A percentile compares a stretch with the other conserved stretches of the same genome.
phyloP scores from a whole-genome alignment of 1,140 invertebrate species.

The Aphis gossypii region DNA sequence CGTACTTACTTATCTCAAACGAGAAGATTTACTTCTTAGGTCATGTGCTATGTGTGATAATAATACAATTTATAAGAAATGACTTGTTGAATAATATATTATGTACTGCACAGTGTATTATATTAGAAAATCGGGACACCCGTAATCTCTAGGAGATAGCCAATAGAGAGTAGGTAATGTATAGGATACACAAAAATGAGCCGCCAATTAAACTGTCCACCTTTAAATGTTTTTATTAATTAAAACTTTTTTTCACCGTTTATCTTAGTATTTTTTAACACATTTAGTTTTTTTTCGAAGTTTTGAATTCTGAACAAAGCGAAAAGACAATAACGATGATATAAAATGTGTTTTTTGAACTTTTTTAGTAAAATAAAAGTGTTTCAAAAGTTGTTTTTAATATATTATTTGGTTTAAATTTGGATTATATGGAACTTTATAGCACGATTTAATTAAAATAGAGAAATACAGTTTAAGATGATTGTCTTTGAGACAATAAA shows the following conservation, averaged over 20 bases:
- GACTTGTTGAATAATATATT: background rate
- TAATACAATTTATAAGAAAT: background rate
- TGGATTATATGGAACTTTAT: background rate
- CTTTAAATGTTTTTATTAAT: background rate
- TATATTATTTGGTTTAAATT: background rate
- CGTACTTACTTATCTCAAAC: background rate
- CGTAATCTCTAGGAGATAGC: too few relatives aligned
- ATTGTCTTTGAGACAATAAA: background rate
- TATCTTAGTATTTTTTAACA: too few relatives aligned
- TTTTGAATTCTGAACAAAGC: background rate
- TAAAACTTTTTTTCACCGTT: background rate
- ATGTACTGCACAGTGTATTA: background rate
- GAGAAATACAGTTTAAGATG: background rate
- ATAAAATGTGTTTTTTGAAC: background rate
- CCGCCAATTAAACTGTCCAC: background rate
- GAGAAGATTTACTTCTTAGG: background rate
- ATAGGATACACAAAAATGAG: background rate
- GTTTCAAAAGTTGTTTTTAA: background rate
- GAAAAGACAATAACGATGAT: background rate
- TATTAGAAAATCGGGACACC: background rate
- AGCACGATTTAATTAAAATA: background rate
- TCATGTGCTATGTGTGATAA: background rate
- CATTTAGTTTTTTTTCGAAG: background rate
- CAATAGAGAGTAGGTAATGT: too few relatives aligned
- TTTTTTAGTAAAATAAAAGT: background rate